Evolutionary conservation across 2,113 vertebrate genomes (phyloP).

Genomic region (Cheirogaleus medius): DNA sequence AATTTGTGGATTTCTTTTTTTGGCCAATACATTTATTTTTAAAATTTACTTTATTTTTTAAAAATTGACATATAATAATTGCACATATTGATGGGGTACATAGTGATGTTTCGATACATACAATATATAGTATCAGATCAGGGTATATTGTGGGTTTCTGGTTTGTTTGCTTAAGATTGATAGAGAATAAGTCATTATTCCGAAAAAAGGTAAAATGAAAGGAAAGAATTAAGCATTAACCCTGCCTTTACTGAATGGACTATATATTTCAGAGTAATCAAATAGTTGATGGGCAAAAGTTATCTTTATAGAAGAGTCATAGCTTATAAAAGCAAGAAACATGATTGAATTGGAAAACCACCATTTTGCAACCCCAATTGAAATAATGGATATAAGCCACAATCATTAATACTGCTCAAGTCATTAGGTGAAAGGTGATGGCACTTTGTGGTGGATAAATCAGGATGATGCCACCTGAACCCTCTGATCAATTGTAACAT

Average conservation of each 20-base stretch:
- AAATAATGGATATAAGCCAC: background rate
- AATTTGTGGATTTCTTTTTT: background rate
- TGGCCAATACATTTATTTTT: background rate
- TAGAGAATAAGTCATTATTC: slow-evolving; percentile 9
- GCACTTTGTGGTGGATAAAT: too few relatives aligned
- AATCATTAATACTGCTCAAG: background rate
- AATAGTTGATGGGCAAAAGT: background rate
- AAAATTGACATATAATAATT: background rate
- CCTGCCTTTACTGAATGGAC: background rate
- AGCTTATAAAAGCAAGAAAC: background rate
- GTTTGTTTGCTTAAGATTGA: background rate
- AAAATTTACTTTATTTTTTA: background rate
- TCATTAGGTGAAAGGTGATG: background rate
- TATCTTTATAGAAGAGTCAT: slow-evolving; percentile 13
- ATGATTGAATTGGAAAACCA: background rate
- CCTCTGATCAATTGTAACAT: background rate
- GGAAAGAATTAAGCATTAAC: background rate
- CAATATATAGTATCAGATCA: background rate
- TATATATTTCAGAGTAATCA: slow-evolving; percentile 15
- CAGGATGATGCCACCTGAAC: background rate
- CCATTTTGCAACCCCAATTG: background rate
- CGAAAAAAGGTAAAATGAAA: background rate
- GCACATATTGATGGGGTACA: background rate
- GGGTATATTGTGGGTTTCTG: background rate
- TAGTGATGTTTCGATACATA: background rate